These are phyloP conservation scores for Acronicta leporina DNA, from an alignment of 2,888 invertebrate genomes.

Conservation along the genomic window DNA sequence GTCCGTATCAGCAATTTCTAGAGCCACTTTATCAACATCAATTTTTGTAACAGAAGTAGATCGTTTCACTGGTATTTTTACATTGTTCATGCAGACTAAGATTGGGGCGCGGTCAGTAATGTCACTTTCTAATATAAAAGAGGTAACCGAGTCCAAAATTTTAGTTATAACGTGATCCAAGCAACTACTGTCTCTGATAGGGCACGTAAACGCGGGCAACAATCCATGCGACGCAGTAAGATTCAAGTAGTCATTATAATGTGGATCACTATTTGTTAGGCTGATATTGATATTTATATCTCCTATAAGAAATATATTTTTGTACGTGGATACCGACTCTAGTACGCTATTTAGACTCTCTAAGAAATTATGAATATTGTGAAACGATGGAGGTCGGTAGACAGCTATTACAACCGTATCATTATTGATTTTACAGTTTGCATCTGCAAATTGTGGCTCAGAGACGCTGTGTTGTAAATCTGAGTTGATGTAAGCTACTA, in stretches of 20 bases:
- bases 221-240: too few relatives aligned
- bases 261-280: too few relatives aligned
- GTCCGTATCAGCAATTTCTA: conserved; percentile 1
- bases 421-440: not conserved
- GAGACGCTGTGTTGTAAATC: conserved; percentile 1
- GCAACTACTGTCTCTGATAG: too few relatives aligned
- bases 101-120: conserved; percentile 6
- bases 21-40: not conserved
- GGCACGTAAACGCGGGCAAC: too few relatives aligned
- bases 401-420: conserved; percentile 1
- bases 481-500: not conserved
- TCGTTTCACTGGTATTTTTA: not conserved
- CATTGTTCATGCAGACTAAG: conserved; percentile 1
- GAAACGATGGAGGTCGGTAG: conserved; percentile 10
- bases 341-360: conserved; percentile 1
- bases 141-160: not conserved
- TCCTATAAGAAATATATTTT: too few relatives aligned
- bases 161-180: not conserved
- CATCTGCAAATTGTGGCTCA: not conserved
- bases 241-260: too few relatives aligned
- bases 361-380: not conserved
- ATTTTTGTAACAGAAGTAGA: not conserved
- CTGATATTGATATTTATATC: too few relatives aligned
- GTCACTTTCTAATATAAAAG: conserved; percentile 2
- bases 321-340: not conserved